Base-by-base conservation (phyloP, 2,113 vertebrate species). In the Malurus elegans region DNA sequence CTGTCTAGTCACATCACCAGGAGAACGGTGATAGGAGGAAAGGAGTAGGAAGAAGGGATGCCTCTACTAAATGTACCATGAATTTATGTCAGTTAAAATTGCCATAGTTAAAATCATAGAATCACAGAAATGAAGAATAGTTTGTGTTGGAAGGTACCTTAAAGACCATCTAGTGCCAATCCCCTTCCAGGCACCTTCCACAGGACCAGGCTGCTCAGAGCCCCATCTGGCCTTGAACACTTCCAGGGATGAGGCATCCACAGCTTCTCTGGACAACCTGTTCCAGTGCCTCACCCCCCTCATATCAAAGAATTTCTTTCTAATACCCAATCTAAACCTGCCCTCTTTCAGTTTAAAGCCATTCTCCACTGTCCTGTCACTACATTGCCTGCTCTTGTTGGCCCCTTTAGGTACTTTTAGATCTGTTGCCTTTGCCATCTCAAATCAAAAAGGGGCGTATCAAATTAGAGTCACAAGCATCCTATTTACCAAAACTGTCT, bases 401-500 rank as follows among this genome's bases (percentile, higher is more conserved):
- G 6, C 17, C 10, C 10, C 31, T 48, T 90, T 16, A 54, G 31
- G 25, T 69, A 42, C 48, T 83, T 90, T 42, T 75, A 23, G 25
- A 54, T 32, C 14, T 34, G 50, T 29, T 76, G 42, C 42, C 26
- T 94, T 67, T 86, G 62, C 32, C 36, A 19, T 26, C 38, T 58
- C 62, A 45, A 45, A 21, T 36, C 50, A 51, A 12, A 62, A 42
- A 78, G 8, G 9, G 24, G 6, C 0, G 0, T 45, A 42, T 65
- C 45, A 61, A 66, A 12, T 38, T 34, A 65, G 61, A 69, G 51
- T 80, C 76, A 66, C n/a, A 38, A 90, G 61, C 56, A 54, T 45
- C 21, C 80, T 64, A 36, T 96, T 97, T 81, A 98, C 98, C 97
- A 24, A 98, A 98, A n/a, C 97, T 97, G 2, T 96, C 84, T 53